phyloP scores from a whole-genome alignment of 2,888 invertebrate species.

The Callinectes sapidus region DNA sequence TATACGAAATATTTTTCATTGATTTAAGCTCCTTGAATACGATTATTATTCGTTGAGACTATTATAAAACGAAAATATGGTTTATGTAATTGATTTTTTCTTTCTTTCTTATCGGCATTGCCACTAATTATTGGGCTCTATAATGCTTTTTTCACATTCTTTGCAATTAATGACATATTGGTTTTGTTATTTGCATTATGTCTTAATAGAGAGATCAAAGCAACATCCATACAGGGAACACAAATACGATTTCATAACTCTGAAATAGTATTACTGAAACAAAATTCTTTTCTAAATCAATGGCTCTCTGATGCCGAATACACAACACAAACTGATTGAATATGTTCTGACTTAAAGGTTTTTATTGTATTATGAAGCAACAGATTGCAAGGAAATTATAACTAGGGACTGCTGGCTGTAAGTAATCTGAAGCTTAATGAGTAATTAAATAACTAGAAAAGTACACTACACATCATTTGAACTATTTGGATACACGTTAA shows the following conservation, averaged over 20 bases:
- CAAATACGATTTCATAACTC: not conserved
- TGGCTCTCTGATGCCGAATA: not conserved
- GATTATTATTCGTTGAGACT: not conserved
- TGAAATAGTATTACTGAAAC: not conserved
- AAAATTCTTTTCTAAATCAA: not conserved
- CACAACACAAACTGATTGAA: too few species aligned
- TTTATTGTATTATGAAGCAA: not conserved
- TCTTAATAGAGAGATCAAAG: not conserved
- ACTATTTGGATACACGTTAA: too few species aligned
- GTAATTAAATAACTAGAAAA: too few species aligned
- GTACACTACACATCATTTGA: too few species aligned
- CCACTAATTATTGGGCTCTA: not conserved
- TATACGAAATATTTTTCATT: not conserved
- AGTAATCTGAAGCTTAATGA: not conserved
- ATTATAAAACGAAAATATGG: not conserved
- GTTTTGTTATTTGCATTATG: not conserved
- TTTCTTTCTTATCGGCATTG: not conserved
- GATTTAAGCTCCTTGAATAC: not conserved
- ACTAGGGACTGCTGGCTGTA: not conserved
- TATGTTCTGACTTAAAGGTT: not conserved
- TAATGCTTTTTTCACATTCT: not conserved
- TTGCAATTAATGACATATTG: not conserved
- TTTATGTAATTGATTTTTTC: not conserved
- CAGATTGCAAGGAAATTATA: not conserved
- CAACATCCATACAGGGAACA: not conserved